Evolutionary conservation across 2,113 vertebrate species (phyloP).

Genomic region (Pardalotus punctatus): DNA sequence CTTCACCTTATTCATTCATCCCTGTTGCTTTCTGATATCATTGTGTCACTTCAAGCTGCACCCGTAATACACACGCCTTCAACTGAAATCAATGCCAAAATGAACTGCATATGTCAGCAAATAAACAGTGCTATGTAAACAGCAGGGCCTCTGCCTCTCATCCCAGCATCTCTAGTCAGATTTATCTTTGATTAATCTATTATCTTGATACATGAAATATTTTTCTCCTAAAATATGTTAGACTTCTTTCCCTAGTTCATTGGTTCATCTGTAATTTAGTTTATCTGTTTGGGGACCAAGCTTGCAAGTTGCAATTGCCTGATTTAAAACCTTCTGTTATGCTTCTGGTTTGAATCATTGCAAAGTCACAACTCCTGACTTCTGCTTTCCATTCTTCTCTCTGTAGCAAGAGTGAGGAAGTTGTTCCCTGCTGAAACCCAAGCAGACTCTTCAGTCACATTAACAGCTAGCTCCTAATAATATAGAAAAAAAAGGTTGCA

Average conservation of each 20-base stretch:
- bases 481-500: background rate
- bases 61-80: slow-evolving; percentile 33
- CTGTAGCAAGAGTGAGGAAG: background rate
- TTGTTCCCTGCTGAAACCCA: background rate
- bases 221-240: background rate
- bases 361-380: background rate
- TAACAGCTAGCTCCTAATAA: background rate
- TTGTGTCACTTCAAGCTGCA: slow-evolving; percentile 52
- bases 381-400: background rate
- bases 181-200: slow-evolving; percentile 13
- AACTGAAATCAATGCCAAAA: slow-evolving; percentile 59
- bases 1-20: slow-evolving; percentile 44
- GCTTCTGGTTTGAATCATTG: background rate
- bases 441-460: background rate
- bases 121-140: slow-evolving; percentile 55
- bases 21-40: slow-evolving; percentile 56
- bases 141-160: slow-evolving; percentile 30
- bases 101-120: slow-evolving; percentile 58
- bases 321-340: background rate
- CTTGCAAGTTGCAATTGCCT: background rate
- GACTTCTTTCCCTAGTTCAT: background rate
- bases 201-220: background rate
- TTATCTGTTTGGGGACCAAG: background rate
- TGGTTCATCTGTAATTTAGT: background rate
- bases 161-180: background rate